phyloP scores from a whole-genome alignment of 1,140 invertebrate species.

The Bombus fervidus region DNA sequence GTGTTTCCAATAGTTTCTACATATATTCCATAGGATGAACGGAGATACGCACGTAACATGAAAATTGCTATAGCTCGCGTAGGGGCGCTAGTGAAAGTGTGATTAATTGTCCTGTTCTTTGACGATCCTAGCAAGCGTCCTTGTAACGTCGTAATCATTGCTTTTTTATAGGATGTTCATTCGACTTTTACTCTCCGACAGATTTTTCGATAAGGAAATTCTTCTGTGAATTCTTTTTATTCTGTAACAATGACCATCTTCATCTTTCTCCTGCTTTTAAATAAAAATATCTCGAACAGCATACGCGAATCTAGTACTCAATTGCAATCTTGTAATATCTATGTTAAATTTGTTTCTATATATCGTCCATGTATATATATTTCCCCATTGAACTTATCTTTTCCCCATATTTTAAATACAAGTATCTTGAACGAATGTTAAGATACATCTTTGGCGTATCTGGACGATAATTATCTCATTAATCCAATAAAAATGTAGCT shows the following conservation, averaged over 20 bases:
- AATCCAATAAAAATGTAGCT: background rate
- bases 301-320: background rate
- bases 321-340: background rate
- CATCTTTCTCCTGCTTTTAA: background rate
- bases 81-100: constrained; percentile 6
- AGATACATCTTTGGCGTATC: too few relatives aligned
- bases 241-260: background rate
- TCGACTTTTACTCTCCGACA: background rate
- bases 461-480: background rate
- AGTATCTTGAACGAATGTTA: background rate
- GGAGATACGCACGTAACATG: background rate
- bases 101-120: background rate
- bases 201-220: background rate
- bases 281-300: background rate
- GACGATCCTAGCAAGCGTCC: background rate
- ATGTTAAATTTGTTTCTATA: background rate
- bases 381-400: background rate
- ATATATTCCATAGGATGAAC: background rate
- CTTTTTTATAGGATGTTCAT: background rate
- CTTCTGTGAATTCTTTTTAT: background rate
- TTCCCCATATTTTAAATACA: too few relatives aligned
- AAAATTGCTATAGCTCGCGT: background rate
- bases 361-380: too few relatives aligned
- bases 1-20: background rate
- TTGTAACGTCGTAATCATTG: background rate